These are phyloP conservation scores for Calycopis cecrops DNA, from an alignment of 1,140 invertebrate species.

Conservation along the genomic window DNA sequence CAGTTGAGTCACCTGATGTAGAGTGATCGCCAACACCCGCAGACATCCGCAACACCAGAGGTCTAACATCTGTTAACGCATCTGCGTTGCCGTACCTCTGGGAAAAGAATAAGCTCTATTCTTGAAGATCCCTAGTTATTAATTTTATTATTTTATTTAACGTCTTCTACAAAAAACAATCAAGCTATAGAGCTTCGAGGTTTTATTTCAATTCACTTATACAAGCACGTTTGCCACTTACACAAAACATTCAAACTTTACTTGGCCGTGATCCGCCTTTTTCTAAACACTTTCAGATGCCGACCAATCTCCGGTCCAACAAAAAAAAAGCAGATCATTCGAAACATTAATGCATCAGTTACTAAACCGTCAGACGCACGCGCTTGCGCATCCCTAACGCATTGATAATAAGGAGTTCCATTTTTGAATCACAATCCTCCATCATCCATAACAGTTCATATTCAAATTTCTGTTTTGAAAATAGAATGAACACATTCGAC, in stretches of 20 bases:
- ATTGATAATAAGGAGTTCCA: constrained; percentile 63
- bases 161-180: too few species aligned
- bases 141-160: too few species aligned
- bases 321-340: constrained; percentile 63
- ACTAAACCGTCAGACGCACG: constrained; percentile 69
- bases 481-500: constrained; percentile 44
- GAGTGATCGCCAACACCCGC: too few species aligned
- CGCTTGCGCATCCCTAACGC: constrained; percentile 67
- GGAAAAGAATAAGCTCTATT: too few species aligned
- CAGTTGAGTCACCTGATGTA: too few species aligned
- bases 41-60: too few species aligned
- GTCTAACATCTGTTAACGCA: too few species aligned
- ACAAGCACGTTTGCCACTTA: constrained; percentile 62
- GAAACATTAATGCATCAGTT: constrained; percentile 69
- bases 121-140: too few species aligned
- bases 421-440: constrained; percentile 62
- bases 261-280: constrained; percentile 54
- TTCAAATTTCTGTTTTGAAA: constrained; percentile 65
- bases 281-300: constrained; percentile 68
- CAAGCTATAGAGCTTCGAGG: too few species aligned
- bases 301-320: constrained; percentile 65
- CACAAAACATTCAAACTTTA: constrained; percentile 40
- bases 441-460: constrained; percentile 52
- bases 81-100: too few species aligned
- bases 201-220: too few species aligned